Conservation (phyloP, 2,113 vertebrate species). For the Oophaga pumilio region DNA sequence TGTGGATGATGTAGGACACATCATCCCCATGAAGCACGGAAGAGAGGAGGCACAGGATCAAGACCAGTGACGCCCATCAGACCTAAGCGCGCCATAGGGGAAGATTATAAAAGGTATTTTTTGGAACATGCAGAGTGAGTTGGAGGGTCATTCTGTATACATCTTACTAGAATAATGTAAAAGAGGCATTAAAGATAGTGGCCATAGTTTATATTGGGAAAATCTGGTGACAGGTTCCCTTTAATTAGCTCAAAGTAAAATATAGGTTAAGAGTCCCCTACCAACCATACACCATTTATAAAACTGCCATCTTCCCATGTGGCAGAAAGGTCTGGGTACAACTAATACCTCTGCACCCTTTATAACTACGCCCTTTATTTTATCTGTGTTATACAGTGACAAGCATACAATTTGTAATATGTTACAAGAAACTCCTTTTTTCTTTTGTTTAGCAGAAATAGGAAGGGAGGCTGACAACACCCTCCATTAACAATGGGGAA, state of each 20-base stretch:
- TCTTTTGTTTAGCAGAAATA: conserved; percentile 20
- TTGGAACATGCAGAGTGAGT: too few species aligned
- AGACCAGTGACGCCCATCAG: too few species aligned
- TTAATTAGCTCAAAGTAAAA: background rate
- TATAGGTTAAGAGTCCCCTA: background rate
- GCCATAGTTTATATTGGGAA: too few species aligned
- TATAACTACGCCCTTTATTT: background rate
- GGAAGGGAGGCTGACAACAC: conserved; percentile 42
- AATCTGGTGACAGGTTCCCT: too few species aligned
- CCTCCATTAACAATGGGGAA: conserved; percentile 35
- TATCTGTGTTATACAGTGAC: background rate
- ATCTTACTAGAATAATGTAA: too few species aligned
- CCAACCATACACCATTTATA: background rate
- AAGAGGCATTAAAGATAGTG: too few species aligned
- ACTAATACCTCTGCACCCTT: background rate
- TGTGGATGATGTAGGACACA: too few species aligned
- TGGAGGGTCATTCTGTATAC: too few species aligned
- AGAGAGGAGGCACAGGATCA: too few species aligned
- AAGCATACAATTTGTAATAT: background rate
- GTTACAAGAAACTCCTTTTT: conserved; percentile 1
- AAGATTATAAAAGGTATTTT: too few species aligned
- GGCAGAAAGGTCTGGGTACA: background rate
- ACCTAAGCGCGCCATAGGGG: too few species aligned
- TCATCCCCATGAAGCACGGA: too few species aligned
- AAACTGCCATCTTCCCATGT: background rate